Evolutionary conservation across 2,888 invertebrate genomes (phyloP).

Genomic region (Dasysyrphus tricinctus): DNA sequence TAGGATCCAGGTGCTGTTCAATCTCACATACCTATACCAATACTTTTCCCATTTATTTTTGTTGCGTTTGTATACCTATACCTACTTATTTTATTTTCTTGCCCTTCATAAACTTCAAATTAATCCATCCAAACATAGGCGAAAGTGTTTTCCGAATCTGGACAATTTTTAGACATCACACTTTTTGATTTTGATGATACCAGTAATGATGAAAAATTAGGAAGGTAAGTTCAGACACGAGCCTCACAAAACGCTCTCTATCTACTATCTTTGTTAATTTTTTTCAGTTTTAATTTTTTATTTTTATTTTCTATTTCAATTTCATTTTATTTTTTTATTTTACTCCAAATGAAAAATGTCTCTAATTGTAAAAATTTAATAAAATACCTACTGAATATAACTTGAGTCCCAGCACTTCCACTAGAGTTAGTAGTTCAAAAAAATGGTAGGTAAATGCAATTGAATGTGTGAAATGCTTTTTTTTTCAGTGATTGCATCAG

Average conservation of each 20-base stretch:
- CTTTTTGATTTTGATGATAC: conserved; percentile 96
- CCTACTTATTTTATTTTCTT: conserved; percentile 76
- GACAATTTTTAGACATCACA: conserved; percentile 85
- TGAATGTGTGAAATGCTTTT: conserved; percentile 53
- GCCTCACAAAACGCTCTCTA: conserved; percentile 5
- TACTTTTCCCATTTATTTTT: conserved; percentile 38
- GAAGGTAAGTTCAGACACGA: conserved; percentile 88
- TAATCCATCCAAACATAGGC: conserved; percentile 79
- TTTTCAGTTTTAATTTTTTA: conserved; percentile 26
- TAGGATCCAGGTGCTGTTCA: not conserved
- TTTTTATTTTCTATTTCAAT: no score
- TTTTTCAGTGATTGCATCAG: conserved; percentile 3
- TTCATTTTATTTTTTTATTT: conserved; percentile 25
- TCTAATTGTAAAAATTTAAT: conserved; percentile 64
- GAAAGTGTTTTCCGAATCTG: conserved; percentile 82
- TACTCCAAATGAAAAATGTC: conserved; percentile 42
- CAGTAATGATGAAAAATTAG: conserved; percentile 94
- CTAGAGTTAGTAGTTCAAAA: conserved; percentile 33
- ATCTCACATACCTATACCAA: conserved; percentile 64
- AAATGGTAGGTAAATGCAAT: conserved; percentile 62
- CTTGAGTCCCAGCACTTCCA: conserved; percentile 41
- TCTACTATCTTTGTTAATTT: conserved; percentile 1
- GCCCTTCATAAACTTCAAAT: conserved; percentile 71
- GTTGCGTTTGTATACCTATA: conserved; percentile 74
- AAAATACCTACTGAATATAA: conserved; percentile 9